phyloP scores from a whole-genome alignment of 2,888 invertebrate genomes.

The Heliconius hortense region DNA sequence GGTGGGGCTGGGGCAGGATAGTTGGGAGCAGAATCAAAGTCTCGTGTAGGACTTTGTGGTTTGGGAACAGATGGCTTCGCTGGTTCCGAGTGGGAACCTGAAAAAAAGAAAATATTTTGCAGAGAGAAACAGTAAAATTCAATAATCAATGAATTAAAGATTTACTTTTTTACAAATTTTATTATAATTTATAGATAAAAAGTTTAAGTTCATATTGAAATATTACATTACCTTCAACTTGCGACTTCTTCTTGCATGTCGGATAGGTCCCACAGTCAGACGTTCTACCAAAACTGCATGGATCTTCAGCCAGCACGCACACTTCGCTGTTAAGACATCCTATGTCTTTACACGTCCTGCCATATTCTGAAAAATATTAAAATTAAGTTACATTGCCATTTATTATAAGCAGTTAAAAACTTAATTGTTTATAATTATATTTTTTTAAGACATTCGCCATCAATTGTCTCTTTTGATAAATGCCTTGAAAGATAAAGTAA shows the following conservation, averaged over 20 bases:
- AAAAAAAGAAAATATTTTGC: slow-evolving; percentile 41
- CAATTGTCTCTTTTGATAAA: too few species aligned
- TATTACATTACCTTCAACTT: slow-evolving; percentile 65
- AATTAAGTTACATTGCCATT: too few species aligned
- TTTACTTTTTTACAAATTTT: not conserved
- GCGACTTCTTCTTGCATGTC: slow-evolving; percentile 84
- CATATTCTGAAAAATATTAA: slow-evolving; percentile 84
- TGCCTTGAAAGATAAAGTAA: too few species aligned
- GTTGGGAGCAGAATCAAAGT: slow-evolving; percentile 65
- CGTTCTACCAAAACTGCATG: slow-evolving; percentile 83
- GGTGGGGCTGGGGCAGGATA: slow-evolving; percentile 76
- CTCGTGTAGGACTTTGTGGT: slow-evolving; percentile 57
- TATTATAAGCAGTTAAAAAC: not conserved
- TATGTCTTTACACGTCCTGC: slow-evolving; percentile 89
- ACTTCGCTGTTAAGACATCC: slow-evolving; percentile 87
- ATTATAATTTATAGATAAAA: too few species aligned
- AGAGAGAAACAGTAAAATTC: not conserved
- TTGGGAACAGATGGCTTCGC: slow-evolving; percentile 55
- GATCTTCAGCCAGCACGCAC: slow-evolving; percentile 87
- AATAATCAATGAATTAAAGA: not conserved
- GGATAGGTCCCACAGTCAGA: slow-evolving; percentile 85
- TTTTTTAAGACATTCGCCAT: too few species aligned
- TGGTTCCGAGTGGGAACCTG: slow-evolving; percentile 72
- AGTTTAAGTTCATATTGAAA: too few species aligned
- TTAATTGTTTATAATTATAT: too few species aligned